phyloP scores from a whole-genome alignment of 2,888 invertebrate genomes.

The Myathropa florea region DNA sequence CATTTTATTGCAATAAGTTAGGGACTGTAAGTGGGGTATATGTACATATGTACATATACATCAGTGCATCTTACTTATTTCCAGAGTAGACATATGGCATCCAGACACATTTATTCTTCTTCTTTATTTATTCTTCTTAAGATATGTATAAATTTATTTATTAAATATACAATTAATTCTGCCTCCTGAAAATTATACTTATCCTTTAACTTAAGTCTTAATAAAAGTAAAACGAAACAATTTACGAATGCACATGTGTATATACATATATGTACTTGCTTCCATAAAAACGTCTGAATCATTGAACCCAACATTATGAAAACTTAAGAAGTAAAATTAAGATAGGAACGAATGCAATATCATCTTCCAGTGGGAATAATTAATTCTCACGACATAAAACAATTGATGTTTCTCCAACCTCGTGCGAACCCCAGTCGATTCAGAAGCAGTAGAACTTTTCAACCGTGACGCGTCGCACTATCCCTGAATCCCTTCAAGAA shows the following conservation, averaged over 20 bases:
- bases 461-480: conserved; percentile 48
- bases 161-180: too few relatives aligned
- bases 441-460: conserved; percentile 59
- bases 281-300: neutral
- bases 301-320: neutral
- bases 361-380: conserved; percentile 65
- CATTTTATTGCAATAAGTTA: neutral
- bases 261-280: neutral
- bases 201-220: too few relatives aligned
- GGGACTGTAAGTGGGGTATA: neutral
- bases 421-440: conserved; percentile 49
- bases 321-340: conserved; percentile 6
- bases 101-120: neutral
- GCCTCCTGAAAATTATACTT: too few relatives aligned
- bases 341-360: conserved; percentile 9
- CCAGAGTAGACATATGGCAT: neutral
- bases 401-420: conserved; percentile 53
- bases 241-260: neutral
- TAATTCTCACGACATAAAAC: conserved; percentile 66
- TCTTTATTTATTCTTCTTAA: too few relatives aligned
- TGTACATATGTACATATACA: too few relatives aligned
- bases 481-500: neutral
- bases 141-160: too few relatives aligned
- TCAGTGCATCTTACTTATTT: neutral
- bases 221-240: neutral